Base-by-base conservation (phyloP, 2,888 invertebrate genomes). In the Harpalus rubripes region DNA sequence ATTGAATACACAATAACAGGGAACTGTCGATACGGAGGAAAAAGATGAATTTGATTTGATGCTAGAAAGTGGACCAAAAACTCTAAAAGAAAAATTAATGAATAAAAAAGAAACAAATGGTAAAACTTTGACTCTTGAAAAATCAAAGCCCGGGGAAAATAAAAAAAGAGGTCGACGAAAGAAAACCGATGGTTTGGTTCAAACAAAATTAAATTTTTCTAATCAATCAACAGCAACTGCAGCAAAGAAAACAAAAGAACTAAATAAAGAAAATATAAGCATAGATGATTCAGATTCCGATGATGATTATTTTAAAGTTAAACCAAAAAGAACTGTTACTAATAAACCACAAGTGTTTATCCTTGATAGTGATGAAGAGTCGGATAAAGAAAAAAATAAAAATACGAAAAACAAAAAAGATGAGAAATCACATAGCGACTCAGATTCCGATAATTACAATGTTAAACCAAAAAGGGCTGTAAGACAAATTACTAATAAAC, bases 171-270 rank as follows among this genome's bases (percentile, higher is more conserved):
- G 44, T 4, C 44, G 61, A 87, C 83, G 1, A 4, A 52, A 52
- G 44, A 52, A 52, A 52, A 52, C 44, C 5, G 94, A 94, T 87
- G 95, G 94, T 0, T 88, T 96, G 86, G 96, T 96, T 88, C 97
- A 97, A 91, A 92, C 95, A 0, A 97, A 96, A 88, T 91, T 97
- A 56, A 91, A 90, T 16, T 96, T 96, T 52, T 52, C 44, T 52
- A 52, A 12, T 52, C 7, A 52, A 10, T 52, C 44, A 10, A 52
- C 1, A 52, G 6, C 7, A 8, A 12, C 10, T 52, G 12, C 8
- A 10, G 1, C 44, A 1, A 52, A 52, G 12, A 52, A 52, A 12
- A 52, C 44, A 12, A 12, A 52, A 52, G 5, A 4, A 32, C 5
- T 32, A 5, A 52, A 52, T 52, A 52, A 52, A 52, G 44, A 52